A percentile compares a stretch with the other conserved stretches of the same genome.
phyloP scores from a whole-genome alignment of 2,888 invertebrate species.

The Neuroscelio doddi region DNA sequence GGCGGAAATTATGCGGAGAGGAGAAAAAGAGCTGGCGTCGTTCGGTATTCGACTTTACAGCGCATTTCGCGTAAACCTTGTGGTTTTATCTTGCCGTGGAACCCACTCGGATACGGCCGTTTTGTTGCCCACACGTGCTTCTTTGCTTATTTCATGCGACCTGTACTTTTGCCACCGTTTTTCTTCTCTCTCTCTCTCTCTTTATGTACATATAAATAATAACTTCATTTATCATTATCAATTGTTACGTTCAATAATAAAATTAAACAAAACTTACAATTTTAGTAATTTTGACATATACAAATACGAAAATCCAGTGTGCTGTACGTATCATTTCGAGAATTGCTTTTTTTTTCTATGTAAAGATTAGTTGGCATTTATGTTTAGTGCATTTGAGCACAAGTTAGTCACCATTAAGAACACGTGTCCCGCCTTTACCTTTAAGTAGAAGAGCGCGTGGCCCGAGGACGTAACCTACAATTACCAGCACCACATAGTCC shows the following conservation, averaged over 20 bases:
- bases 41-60: constrained; percentile 42
- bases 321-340: background rate
- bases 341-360: constrained; percentile 4
- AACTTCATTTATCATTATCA: no score
- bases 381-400: constrained; percentile 38
- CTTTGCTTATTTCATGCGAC: constrained; percentile 25
- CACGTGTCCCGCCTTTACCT: constrained; percentile 49
- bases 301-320: no score
- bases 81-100: constrained; percentile 42
- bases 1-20: constrained; percentile 29
- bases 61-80: constrained; percentile 45
- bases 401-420: constrained; percentile 46
- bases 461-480: constrained; percentile 51
- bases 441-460: constrained; percentile 52
- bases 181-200: background rate
- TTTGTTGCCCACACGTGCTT: constrained; percentile 41
- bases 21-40: constrained; percentile 29
- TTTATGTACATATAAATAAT: no score
- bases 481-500: constrained; percentile 49
- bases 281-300: no score
- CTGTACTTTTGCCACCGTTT: constrained; percentile 17
- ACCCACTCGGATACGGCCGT: constrained; percentile 38
- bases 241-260: no score
- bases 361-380: constrained; percentile 19
- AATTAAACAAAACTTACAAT: no score